These are phyloP conservation scores for Scyliorhinus canicula DNA, from an alignment of 2,797 vertebrate species.

Conservation along the genomic window DNA sequence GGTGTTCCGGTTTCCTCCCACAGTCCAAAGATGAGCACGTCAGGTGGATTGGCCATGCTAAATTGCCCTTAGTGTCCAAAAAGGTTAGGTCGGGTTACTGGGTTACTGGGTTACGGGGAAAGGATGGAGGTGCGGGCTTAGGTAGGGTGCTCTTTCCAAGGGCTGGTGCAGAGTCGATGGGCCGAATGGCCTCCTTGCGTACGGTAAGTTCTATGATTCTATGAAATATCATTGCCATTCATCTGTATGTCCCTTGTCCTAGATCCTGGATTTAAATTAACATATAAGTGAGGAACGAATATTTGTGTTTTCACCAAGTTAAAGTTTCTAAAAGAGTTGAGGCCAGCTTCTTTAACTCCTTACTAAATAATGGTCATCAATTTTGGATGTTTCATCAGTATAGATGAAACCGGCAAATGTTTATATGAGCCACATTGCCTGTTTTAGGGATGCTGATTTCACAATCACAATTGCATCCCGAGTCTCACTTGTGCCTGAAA, in stretches of 20 bases:
- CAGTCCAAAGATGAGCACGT: too few species aligned
- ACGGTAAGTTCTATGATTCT: too few species aligned
- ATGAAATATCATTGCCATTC: background rate
- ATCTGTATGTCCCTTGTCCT: background rate
- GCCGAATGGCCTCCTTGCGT: too few species aligned
- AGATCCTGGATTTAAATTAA: background rate
- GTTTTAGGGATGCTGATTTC: background rate
- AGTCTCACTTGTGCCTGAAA: background rate
- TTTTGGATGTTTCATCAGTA: too few species aligned
- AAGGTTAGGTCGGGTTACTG: too few species aligned
- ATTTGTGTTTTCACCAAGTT: background rate
- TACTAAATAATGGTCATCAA: background rate
- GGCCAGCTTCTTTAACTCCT: background rate
- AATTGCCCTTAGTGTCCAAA: too few species aligned
- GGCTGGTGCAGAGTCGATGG: too few species aligned
- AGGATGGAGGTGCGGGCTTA: too few species aligned
- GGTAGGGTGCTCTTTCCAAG: too few species aligned
- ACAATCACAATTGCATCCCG: background rate
- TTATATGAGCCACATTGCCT: background rate
- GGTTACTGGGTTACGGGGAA: too few species aligned
- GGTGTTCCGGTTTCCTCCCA: too few species aligned
- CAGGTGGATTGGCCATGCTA: too few species aligned
- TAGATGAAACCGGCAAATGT: background rate
- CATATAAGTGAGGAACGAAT: background rate
- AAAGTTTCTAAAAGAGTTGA: background rate